Percentiles rank a stretch among this genome's conserved stretches.
These are phyloP conservation scores for Asarcornis scutulata DNA, from an alignment of 2,113 vertebrate species.

Conservation along the genomic window DNA sequence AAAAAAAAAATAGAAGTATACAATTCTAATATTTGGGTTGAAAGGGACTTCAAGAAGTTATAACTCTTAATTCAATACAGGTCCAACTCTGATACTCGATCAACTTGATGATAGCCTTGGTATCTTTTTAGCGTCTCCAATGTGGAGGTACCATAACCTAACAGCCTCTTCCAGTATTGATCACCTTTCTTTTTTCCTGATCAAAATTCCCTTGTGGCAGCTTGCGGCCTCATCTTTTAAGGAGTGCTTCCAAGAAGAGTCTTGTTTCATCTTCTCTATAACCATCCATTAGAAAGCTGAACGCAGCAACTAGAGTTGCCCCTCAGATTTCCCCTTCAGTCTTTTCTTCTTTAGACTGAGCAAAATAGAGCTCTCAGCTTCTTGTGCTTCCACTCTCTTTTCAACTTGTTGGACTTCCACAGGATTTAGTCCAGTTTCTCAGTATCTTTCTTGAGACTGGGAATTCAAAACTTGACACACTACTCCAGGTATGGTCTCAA, in stretches of 20 bases:
- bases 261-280: neutral
- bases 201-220: neutral
- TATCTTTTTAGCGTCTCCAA: neutral
- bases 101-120: neutral
- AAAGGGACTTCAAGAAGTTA: neutral
- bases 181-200: no score
- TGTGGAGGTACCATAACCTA: neutral
- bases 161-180: neutral
- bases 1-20: neutral
- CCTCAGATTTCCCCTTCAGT: neutral
- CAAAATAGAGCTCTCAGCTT: neutral
- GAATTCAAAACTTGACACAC: neutral
- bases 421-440: neutral
- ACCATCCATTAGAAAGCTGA: neutral
- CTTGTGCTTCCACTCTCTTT: neutral
- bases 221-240: neutral
- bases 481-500: neutral
- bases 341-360: neutral
- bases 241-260: neutral
- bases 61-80: neutral
- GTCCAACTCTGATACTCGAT: neutral
- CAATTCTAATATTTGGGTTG: neutral
- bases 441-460: neutral
- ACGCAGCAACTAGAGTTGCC: neutral
- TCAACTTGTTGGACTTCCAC: neutral